Evolutionary conservation across 2,797 vertebrate genomes (phyloP), one percentile per base, ranked within the genome.

Genomic region (Gadopsis marmoratus): DNA sequence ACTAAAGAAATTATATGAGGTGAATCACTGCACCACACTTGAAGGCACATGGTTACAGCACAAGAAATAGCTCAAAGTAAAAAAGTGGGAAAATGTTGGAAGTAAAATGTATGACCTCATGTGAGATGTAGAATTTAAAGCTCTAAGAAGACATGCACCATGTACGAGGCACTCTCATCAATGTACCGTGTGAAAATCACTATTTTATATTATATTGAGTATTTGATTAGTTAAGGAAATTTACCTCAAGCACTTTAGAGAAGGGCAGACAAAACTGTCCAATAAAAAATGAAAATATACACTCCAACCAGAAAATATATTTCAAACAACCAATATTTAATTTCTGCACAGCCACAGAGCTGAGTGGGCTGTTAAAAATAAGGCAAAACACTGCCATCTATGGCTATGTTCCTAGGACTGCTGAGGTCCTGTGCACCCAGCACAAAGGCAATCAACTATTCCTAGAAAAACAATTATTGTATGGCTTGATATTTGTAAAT

Each of bases 371-470:
- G 86, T 79, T 76, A 92, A 94, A 94, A 95, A 92, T 90, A 87
- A 94, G 94, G 95, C 93, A 95, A 94, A 95, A 95, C 91, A 94
- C 95, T 96, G 95, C 96, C 95, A 95, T 95, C 95, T 95, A 96
- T 95, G 91, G 95, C 94, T 92, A 84, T 81, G 86, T 90, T 88
- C 76, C 88, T 74, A 94, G 93, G 92, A 95, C 89, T 95, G 95
- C 93, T 86, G 86, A 90, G 86, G 88, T 92, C 85, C 83, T 93
- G 88, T 88, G 88, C 91, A 88, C 84, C 87, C 84, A 84, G 84
- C 88, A 92, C 90, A 92, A 93, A 92, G 92, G 77, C 89, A 91
- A 74, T 11, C 82, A 89, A 87, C 86, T 90, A 91, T 74, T 90
- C 80, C 64, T 19, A 53, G 53, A 33, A 58, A 89, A 84, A 73